Conservation (phyloP, 2,113 vertebrate genomes). For the Pachypanchax playfairii region DNA sequence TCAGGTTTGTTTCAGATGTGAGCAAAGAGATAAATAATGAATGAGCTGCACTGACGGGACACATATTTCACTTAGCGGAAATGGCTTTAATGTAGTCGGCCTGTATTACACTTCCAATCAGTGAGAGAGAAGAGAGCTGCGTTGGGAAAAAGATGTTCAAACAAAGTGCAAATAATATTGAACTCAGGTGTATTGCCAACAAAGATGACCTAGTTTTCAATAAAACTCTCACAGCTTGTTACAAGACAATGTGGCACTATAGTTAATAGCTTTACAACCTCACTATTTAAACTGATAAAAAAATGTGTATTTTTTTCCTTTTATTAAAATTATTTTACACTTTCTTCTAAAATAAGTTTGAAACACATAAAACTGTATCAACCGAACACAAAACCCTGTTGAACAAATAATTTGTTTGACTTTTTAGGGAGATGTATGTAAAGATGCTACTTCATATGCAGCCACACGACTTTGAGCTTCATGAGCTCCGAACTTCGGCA, state of each 20-base stretch:
- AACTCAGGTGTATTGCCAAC: slow-evolving; percentile 51
- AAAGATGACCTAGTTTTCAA: slow-evolving; percentile 65
- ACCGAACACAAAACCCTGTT: slow-evolving; percentile 35
- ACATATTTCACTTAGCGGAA: slow-evolving; percentile 78
- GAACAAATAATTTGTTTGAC: slow-evolving; percentile 46
- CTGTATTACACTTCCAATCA: slow-evolving; percentile 72
- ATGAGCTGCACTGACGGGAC: slow-evolving; percentile 76
- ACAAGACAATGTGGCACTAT: not conserved
- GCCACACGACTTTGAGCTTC: slow-evolving; percentile 51
- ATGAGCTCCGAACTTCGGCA: slow-evolving; percentile 65
- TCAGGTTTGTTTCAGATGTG: slow-evolving; percentile 74
- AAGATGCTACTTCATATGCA: slow-evolving; percentile 45
- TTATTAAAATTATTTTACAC: slow-evolving; percentile 7
- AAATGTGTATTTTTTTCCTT: too few species aligned
- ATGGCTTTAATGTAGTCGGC: slow-evolving; percentile 76
- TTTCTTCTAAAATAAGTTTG: slow-evolving; percentile 44
- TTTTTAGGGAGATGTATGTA: slow-evolving; percentile 30
- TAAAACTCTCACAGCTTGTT: slow-evolving; percentile 13
- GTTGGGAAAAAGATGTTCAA: slow-evolving; percentile 55
- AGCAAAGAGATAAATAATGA: slow-evolving; percentile 80
- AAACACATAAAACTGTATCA: slow-evolving; percentile 22
- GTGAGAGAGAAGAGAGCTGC: slow-evolving; percentile 42
- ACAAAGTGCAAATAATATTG: slow-evolving; percentile 59
- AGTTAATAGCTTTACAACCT: slow-evolving; percentile 1
- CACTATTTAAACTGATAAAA: too few species aligned